These are phyloP conservation scores for Dinocampus coccinellae DNA, from an alignment of 2,888 invertebrate species.

Conservation along the genomic window DNA sequence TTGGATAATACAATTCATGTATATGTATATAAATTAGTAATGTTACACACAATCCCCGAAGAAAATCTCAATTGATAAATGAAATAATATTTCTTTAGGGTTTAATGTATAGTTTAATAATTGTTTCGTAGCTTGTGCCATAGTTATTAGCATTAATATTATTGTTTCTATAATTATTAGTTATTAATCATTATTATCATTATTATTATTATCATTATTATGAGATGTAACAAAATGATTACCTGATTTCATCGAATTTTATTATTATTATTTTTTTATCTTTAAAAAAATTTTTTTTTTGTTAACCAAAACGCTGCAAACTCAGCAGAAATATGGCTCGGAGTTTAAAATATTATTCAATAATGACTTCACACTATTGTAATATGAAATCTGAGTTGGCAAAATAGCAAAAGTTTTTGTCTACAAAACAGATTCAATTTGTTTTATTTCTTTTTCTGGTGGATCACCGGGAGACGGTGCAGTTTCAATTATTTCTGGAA, in stretches of 20 bases:
- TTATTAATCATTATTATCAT: not conserved
- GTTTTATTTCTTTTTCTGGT: constrained; percentile 74
- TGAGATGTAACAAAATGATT: constrained; percentile 16
- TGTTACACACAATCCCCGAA: not conserved
- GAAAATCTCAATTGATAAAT: constrained; percentile 1
- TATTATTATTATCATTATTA: too few species aligned
- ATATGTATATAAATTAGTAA: not conserved
- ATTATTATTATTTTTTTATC: not conserved
- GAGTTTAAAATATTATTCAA: constrained; percentile 43
- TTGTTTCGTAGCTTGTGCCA: constrained; percentile 24
- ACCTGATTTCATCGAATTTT: constrained; percentile 12
- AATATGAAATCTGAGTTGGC: not conserved
- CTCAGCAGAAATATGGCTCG: constrained; percentile 65
- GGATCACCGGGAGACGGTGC: constrained; percentile 72
- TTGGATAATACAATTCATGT: not conserved
- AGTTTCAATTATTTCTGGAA: constrained; percentile 84
- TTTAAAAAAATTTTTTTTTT: constrained; percentile 31
- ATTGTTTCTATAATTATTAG: constrained; percentile 6
- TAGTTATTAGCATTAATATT: constrained; percentile 28
- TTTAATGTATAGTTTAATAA: not conserved
- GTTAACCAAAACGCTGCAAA: constrained; percentile 46
- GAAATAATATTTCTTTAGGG: not conserved
- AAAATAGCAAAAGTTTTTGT: not conserved
- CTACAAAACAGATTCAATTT: constrained; percentile 82
- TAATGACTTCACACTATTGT: not conserved